Base-by-base conservation (phyloP, 2,797 vertebrate genomes). In the Tamandua tetradactyla region DNA sequence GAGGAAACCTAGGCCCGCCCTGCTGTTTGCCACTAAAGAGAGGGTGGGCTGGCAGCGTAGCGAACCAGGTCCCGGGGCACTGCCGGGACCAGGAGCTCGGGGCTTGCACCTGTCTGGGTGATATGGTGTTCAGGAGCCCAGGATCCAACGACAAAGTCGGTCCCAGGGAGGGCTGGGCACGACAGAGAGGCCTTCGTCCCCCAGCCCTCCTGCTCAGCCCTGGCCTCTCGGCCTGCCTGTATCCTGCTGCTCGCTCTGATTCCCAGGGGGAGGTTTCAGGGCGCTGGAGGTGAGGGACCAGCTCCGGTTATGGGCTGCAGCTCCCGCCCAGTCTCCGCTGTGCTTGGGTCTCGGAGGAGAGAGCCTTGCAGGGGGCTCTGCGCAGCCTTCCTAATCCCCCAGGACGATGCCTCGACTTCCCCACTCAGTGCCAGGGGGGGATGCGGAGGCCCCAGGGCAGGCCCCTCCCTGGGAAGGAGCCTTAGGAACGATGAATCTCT, bases 1-100 rank as follows among this genome's bases (percentile, higher is more conserved):
- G 98, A 94, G 93, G 89, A 62, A 14, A 40, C 3, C 76, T 3
- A 52, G 76, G 91, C 91, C 47, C 5, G 55, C 59, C 66, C 52
- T 1, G 52, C 79, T 25, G 11, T 22, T 27, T 30, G 32, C 62
- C 9, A 8, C 44, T 0, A 17, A 55, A 71, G 52, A 20, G 44
- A 4, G 35, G 30, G 35, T 0, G 61, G 15, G 3, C 68, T 20
- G 0, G 42, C 27, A 8, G 17, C 11, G 0, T 37, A 17, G 22
- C 7, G 7, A 74, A 89, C 83, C 69, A 0, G 85, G 44, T 35
- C 20, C 44, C 40, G 52, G 72, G n/a, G 27, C 47, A 49, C 59
- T 8, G 89, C 66, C 1, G 64, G 79, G 59, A 42, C 66, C 30
- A 0, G 66, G 62, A 59, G 87, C 57, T 23, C 69, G 7, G 30